Percentiles rank a stretch among this genome's conserved stretches.
These are phyloP conservation scores for Phrynocephalus versicolor DNA, from an alignment of 2,113 vertebrate genomes.

Conservation along the genomic window DNA sequence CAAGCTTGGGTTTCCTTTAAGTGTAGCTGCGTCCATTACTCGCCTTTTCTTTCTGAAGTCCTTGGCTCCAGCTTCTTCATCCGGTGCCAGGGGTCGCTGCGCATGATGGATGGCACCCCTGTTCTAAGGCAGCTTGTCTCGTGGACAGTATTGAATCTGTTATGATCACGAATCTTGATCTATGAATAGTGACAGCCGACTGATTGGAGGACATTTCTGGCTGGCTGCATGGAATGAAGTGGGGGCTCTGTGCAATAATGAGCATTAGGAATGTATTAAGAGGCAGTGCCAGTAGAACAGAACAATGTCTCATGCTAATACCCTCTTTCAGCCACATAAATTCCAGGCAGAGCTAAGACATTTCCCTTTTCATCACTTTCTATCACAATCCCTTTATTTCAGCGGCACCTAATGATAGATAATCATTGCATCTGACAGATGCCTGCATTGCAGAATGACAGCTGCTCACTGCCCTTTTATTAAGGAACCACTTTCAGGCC, in stretches of 20 bases:
- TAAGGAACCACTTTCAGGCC: background rate
- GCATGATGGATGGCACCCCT: background rate
- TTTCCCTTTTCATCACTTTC: slow-evolving; percentile 5
- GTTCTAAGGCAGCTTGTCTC: background rate
- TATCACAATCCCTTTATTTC: slow-evolving; percentile 1
- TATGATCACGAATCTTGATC: slow-evolving; percentile 25
- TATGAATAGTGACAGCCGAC: slow-evolving; percentile 25
- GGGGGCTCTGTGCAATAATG: slow-evolving; percentile 4
- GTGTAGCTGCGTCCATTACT: background rate
- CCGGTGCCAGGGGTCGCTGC: background rate
- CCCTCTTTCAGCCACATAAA: slow-evolving; percentile 1
- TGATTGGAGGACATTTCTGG: slow-evolving; percentile 33
- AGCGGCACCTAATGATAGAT: slow-evolving; percentile 9
- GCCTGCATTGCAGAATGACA: background rate
- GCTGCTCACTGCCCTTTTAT: background rate
- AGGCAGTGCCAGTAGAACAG: background rate
- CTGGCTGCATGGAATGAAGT: background rate
- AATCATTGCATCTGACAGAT: slow-evolving; percentile 7
- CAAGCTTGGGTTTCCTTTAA: background rate
- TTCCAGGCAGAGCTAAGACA: slow-evolving; percentile 3
- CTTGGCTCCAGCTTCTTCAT: background rate
- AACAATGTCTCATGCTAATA: background rate
- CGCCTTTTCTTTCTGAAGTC: background rate
- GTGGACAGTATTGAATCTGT: background rate
- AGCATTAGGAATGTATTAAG: slow-evolving; percentile 27